A percentile compares a stretch with the other conserved stretches of the same genome.
These are phyloP conservation scores for Meloe dianella DNA, from an alignment of 2,888 invertebrate species.

Conservation along the genomic window DNA sequence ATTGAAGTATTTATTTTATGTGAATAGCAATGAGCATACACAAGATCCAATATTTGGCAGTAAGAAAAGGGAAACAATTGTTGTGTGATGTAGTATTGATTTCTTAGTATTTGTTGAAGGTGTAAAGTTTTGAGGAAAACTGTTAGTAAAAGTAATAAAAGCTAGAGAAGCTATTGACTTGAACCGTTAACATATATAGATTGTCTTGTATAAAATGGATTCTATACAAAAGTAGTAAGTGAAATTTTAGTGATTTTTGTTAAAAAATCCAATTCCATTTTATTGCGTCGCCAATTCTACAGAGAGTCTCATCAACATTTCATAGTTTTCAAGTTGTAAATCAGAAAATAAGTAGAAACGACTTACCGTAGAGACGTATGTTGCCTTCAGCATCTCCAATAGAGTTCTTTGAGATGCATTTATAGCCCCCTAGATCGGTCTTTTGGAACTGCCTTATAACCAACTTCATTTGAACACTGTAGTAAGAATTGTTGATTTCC, in stretches of 20 bases:
- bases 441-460: constrained; percentile 76
- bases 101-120: constrained; percentile 29
- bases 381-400: constrained; percentile 91
- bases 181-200: constrained; percentile 44
- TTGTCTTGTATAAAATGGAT: constrained; percentile 35
- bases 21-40: not conserved
- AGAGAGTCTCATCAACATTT: constrained; percentile 61
- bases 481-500: constrained; percentile 80
- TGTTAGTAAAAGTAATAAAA: constrained; percentile 51
- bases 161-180: constrained; percentile 43
- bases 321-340: constrained; percentile 58
- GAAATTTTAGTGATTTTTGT: constrained; percentile 52
- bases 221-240: constrained; percentile 41
- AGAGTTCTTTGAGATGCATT: constrained; percentile 91
- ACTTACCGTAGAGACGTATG: constrained; percentile 85
- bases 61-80: constrained; percentile 3
- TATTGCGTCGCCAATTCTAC: constrained; percentile 58
- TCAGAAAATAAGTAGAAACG: constrained; percentile 50
- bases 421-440: constrained; percentile 84
- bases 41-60: constrained; percentile 6
- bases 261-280: constrained; percentile 58
- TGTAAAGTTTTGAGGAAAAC: constrained; percentile 44
- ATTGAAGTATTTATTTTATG: not conserved
- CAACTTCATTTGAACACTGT: constrained; percentile 84
- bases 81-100: constrained; percentile 17